Evolutionary conservation across 2,888 invertebrate species (phyloP).

Genomic region (Diachrysia chrysitis): DNA sequence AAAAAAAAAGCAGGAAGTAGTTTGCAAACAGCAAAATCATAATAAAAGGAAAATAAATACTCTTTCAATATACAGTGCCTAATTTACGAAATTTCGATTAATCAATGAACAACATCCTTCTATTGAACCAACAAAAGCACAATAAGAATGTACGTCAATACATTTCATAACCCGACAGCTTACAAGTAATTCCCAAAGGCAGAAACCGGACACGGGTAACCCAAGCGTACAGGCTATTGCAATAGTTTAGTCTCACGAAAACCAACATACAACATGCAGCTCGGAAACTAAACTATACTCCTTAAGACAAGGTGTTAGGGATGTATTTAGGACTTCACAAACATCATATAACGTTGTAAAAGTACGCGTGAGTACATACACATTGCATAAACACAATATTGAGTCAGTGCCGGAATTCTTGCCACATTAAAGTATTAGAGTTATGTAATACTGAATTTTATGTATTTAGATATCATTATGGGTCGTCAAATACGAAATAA

Average conservation of each 20-base stretch:
- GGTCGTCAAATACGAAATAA: slow-evolving; percentile 20
- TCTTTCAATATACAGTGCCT: neutral
- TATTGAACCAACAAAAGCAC: slow-evolving; percentile 20
- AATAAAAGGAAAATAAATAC: no score
- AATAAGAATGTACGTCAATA: slow-evolving; percentile 30
- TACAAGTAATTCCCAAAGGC: slow-evolving; percentile 49
- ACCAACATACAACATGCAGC: neutral
- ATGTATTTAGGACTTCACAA: neutral
- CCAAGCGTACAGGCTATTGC: slow-evolving; percentile 38
- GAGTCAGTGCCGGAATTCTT: slow-evolving; percentile 37
- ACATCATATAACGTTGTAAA: slow-evolving; percentile 20
- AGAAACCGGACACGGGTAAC: slow-evolving; percentile 47
- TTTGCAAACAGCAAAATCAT: no score
- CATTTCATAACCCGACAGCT: slow-evolving; percentile 45
- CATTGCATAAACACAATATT: slow-evolving; percentile 51
- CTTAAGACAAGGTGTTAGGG: slow-evolving; percentile 1
- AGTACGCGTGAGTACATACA: slow-evolving; percentile 15
- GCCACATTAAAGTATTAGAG: slow-evolving; percentile 12
- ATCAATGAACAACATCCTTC: slow-evolving; percentile 15
- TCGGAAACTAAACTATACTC: neutral
- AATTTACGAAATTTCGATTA: neutral
- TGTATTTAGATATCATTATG: slow-evolving; percentile 7
- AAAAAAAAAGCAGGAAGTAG: no score
- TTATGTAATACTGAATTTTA: slow-evolving; percentile 24
- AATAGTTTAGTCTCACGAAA: slow-evolving; percentile 22